Evolutionary conservation across 2,888 invertebrate species (phyloP), one percentile per base, ranked within the genome.

Genomic region (Blastobasis adustella): DNA sequence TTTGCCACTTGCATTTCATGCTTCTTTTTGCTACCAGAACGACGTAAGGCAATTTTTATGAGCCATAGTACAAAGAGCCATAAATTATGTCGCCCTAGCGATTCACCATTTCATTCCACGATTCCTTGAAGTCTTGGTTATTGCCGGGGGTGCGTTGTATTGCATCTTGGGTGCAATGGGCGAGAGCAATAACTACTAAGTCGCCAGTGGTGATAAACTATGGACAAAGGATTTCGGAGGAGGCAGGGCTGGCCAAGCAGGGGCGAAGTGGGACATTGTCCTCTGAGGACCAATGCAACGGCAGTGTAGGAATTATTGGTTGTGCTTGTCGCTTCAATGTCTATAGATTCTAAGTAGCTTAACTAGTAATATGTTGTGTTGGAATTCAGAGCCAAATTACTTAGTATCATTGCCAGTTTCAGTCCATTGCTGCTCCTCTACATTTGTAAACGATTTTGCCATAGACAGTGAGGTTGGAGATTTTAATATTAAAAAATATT

Each of bases 121-220:
- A 40, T 79, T 72, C 73, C 69, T 69, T 64, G 62, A 69, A 68
- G 63, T 65, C 38, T 47, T 43, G 9, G n/a, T 69, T 73, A 73
- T 70, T 69, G 61, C 63, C 65, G 58, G 66, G 80, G 81, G 76
- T 75, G 75, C 70, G 71, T 74, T 72, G 71, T 66, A 71, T 69
- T 62, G 62, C 67, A 62, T 68, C 64, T 58, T 58, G 54, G 58
- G 62, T 61, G 64, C 66, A 66, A 69, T 71, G 62, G 65, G 53
- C 66, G 62, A 71, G 67, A 67, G 79, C 76, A 82, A 82, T 83
- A 80, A 80, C 79, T 71, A 69, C 70, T 79, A 71, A 71, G 73
- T 23, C 76, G 75, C 76, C 69, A 65, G 52, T 65, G 68, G 74
- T 69, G 71, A 79, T 80, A 80, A 79, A 82, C 72, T 65, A 60